Percentiles rank a stretch among this genome's conserved stretches.
Evolutionary conservation across 2,888 invertebrate genomes (phyloP).

Genomic region (Pterostichus niger): DNA sequence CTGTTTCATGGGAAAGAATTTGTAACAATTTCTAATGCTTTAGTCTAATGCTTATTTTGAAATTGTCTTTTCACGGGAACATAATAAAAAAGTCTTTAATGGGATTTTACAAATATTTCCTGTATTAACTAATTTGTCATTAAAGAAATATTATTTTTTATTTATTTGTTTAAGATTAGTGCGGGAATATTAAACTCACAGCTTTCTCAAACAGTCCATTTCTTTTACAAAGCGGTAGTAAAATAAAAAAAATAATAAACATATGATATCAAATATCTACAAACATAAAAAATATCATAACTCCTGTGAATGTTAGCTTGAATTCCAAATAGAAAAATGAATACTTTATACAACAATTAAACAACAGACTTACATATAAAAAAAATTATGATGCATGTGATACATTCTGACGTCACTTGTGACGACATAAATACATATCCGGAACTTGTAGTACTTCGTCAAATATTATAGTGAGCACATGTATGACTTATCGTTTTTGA

Average conservation of each 20-base stretch:
- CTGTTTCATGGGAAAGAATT: background rate
- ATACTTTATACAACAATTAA: constrained; percentile 23
- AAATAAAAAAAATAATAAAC: constrained; percentile 21
- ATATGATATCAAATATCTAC: constrained; percentile 46
- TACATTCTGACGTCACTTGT: constrained; percentile 25
- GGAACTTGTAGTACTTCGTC: constrained; percentile 40
- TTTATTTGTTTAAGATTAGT: background rate
- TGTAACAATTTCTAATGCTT: background rate
- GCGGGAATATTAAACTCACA: constrained; percentile 24
- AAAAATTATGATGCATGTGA: constrained; percentile 35
- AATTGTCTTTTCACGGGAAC: background rate
- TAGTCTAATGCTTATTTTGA: background rate
- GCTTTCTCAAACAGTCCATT: constrained; percentile 25
- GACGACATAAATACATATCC: constrained; percentile 40
- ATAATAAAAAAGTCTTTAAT: background rate
- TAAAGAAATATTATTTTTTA: no score
- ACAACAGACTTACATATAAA: background rate
- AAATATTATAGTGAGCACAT: constrained; percentile 35
- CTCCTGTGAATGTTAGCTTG: constrained; percentile 14
- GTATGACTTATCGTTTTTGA: constrained; percentile 40
- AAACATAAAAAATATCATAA: constrained; percentile 12
- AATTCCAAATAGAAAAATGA: constrained; percentile 33
- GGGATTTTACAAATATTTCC: background rate
- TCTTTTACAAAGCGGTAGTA: constrained; percentile 27
- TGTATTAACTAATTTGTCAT: no score